Evolutionary conservation across 2,888 invertebrate genomes (phyloP), one percentile per base, ranked within the genome.

Genomic region (Merodon equestris): DNA sequence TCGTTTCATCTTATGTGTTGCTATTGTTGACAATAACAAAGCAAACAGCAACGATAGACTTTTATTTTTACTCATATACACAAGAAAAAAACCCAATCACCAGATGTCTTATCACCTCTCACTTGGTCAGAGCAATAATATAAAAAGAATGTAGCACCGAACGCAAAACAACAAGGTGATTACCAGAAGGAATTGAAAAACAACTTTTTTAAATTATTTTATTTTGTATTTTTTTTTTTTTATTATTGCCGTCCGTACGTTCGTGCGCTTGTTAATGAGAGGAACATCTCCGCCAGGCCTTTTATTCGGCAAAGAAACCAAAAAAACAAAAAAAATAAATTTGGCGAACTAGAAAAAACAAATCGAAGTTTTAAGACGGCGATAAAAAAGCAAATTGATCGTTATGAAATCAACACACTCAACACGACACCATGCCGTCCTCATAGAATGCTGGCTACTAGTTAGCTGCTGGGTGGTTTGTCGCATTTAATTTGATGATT

Each of bases 381-480:
- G 42, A 64, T 64, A 64, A 70, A 72, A 72, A 63, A 40, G 1
- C 9, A 47, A 61, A 67, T 60, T 61, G 51, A 57, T 67, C 61
- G 36, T 68, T 75, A 47, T 68, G 53, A 75, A 63, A 75, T 68
- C 57, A 51, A 67, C 57, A 67, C n/a, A 34, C 50, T 63, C 53
- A 60, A 44, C 60, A 19, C 36, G n/a, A 27, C 34, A 48, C 36
- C 38, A 54, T 38, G 10, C 1, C 10, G 36, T 38, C 0, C 18
- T 0, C n/a, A n/a, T n/a, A n/a, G n/a, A n/a, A n/a, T n/a, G n/a
- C 10, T 13, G 13, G 10, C 9, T n/a, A n/a, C n/a, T n/a, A n/a
- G n/a, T 27, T 27, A 27, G 27, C 27, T 27, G 27, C 27, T 27
- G 27, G 7, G 27, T 27, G 27, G 2, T 7, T 27, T 27, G 27